These are phyloP conservation scores for Musca vetustissima DNA, from an alignment of 1,140 invertebrate genomes.

Conservation along the genomic window DNA sequence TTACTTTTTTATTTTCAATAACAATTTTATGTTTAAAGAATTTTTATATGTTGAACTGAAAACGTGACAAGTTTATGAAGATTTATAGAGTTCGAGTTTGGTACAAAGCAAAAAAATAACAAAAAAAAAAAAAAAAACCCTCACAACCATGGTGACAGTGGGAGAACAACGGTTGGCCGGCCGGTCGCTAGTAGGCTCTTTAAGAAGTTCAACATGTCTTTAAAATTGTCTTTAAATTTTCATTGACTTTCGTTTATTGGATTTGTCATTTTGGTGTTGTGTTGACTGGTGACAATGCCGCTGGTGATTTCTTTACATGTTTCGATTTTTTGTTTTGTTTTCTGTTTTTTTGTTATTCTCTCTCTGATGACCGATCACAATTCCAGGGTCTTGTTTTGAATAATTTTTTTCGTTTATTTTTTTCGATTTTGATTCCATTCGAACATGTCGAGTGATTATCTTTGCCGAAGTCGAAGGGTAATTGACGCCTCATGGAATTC, in stretches of 20 bases:
- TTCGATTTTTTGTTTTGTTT: not conserved
- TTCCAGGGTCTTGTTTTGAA: conserved; percentile 4
- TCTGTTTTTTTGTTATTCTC: not conserved
- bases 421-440: not conserved
- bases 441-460: not conserved
- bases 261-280: not conserved
- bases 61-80: conserved; percentile 32
- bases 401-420: not conserved
- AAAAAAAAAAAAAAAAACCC: conserved; percentile 1
- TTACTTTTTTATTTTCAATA: no score
- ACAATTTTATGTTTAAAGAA: conserved; percentile 5
- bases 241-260: not conserved
- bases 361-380: not conserved
- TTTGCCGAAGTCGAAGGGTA: conserved; percentile 11
- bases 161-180: no score
- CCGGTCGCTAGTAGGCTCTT: not conserved
- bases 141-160: not conserved
- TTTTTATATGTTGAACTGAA: conserved; percentile 28
- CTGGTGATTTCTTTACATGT: not conserved
- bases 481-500: conserved; percentile 28
- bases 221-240: not conserved
- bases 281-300: not conserved
- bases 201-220: conserved; percentile 5
- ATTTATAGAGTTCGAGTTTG: conserved; percentile 29
- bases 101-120: not conserved